phyloP scores from a whole-genome alignment of 2,797 vertebrate species.

The Oophaga sylvatica region DNA sequence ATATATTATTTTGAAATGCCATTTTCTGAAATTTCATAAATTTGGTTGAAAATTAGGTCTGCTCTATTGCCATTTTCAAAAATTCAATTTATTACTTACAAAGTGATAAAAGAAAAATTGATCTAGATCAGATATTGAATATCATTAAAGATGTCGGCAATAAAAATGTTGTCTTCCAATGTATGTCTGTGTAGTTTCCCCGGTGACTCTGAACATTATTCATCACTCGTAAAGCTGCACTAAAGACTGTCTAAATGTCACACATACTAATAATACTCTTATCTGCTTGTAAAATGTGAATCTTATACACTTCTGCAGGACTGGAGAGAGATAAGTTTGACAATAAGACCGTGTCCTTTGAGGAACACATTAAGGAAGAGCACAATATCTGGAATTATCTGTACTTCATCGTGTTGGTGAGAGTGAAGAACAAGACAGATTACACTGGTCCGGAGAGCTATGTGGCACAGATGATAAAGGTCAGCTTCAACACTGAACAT shows the following conservation, averaged over 20 bases:
- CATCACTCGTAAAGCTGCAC: not conserved
- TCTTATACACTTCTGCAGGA: conserved; percentile 73
- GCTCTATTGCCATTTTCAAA: not conserved
- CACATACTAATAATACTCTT: conserved; percentile 37
- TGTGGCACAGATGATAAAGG: conserved; percentile 95
- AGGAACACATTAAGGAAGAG: conserved; percentile 92
- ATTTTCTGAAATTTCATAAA: not conserved
- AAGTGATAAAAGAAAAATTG: not conserved
- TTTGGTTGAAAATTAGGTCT: not conserved
- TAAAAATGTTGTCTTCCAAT: not conserved
- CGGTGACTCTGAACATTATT: conserved; percentile 1
- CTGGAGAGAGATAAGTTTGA: conserved; percentile 97
- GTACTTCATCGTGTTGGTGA: conserved; percentile 93
- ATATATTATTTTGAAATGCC: not conserved
- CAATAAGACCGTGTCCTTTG: conserved; percentile 97
- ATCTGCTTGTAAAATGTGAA: conserved; percentile 40
- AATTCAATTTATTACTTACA: not conserved
- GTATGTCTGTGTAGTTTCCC: not conserved
- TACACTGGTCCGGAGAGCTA: conserved; percentile 97
- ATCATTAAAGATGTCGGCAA: not conserved
- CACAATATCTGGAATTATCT: conserved; percentile 99
- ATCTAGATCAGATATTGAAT: not conserved
- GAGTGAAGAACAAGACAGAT: conserved; percentile 95
- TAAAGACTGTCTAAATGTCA: conserved; percentile 29
- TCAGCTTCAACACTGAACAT: conserved; percentile 59